These are phyloP conservation scores for Xylota segnis DNA, from an alignment of 2,888 invertebrate species.

Conservation along the genomic window DNA sequence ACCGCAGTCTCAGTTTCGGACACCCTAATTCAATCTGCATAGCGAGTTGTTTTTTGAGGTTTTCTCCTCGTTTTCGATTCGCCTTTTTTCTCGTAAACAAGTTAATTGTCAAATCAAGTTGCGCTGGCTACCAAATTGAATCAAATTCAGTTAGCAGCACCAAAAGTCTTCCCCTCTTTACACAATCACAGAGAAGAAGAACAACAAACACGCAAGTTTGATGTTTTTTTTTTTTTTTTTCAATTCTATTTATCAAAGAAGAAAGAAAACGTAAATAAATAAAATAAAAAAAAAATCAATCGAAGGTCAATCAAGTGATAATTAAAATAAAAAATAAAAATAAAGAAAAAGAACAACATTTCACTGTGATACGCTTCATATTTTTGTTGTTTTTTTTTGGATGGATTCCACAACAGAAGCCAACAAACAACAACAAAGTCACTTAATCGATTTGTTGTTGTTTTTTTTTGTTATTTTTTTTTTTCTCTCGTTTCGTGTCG, in stretches of 20 bases:
- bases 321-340: conserved; percentile 37
- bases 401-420: not conserved
- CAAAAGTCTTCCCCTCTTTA: conserved; percentile 5
- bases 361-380: conserved; percentile 25
- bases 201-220: conserved; percentile 15
- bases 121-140: conserved; percentile 51
- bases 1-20: not conserved
- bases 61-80: not conserved
- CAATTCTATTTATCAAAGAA: conserved; percentile 11
- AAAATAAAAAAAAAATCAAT: conserved; percentile 33
- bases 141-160: conserved; percentile 46
- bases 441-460: conserved; percentile 37
- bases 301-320: conserved; percentile 64
- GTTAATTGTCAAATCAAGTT: conserved; percentile 59
- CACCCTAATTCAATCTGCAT: conserved; percentile 15
- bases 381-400: conserved; percentile 3
- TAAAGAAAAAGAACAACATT: not conserved
- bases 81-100: conserved; percentile 53
- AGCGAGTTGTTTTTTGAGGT: not conserved
- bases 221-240: conserved; percentile 23
- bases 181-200: conserved; percentile 18
- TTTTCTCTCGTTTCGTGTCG: too few species aligned
- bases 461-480: too few species aligned
- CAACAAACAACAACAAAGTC: not conserved
- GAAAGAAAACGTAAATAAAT: conserved; percentile 4